Percentiles rank a stretch among this genome's conserved stretches.
Conservation (phyloP, 1,140 invertebrate species). For the Euwallacea similis region DNA sequence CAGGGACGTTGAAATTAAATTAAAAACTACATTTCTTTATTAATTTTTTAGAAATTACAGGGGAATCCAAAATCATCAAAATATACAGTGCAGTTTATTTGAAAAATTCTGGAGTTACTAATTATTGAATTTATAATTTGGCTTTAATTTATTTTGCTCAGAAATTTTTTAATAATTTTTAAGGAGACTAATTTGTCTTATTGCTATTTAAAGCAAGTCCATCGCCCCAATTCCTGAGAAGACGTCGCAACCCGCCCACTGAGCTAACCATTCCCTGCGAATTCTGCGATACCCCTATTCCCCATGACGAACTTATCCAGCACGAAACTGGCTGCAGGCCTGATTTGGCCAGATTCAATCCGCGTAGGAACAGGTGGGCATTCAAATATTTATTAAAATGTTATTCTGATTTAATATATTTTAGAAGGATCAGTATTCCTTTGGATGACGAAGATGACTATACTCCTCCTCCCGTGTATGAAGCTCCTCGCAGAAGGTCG, state of each 20-base stretch:
- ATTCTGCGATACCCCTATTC: conserved; percentile 49
- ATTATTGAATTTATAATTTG: neutral
- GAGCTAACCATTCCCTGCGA: conserved; percentile 51
- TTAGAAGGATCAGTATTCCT: conserved; percentile 11
- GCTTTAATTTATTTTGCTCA: neutral
- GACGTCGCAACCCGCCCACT: conserved; percentile 49
- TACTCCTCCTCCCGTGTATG: conserved; percentile 40
- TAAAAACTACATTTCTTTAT: too few species aligned
- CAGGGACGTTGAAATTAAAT: too few species aligned
- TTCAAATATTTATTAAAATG: neutral
- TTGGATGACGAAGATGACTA: conserved; percentile 42
- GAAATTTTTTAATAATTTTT: neutral
- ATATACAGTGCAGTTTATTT: too few species aligned
- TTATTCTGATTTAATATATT: neutral
- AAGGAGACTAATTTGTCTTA: too few species aligned
- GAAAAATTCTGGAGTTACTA: too few species aligned
- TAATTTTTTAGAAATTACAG: too few species aligned
- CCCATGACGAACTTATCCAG: conserved; percentile 50
- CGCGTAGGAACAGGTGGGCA: conserved; percentile 38
- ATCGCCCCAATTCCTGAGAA: conserved; percentile 45
- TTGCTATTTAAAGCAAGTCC: conserved; percentile 33
- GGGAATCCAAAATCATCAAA: too few species aligned
- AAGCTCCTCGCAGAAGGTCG: conserved; percentile 39
- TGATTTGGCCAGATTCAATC: conserved; percentile 46
- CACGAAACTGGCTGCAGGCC: conserved; percentile 50